Percentiles rank a stretch among this genome's conserved stretches.
Evolutionary conservation across 1,140 invertebrate genomes (phyloP).

Genomic region (Dolichoris vasculosae): DNA sequence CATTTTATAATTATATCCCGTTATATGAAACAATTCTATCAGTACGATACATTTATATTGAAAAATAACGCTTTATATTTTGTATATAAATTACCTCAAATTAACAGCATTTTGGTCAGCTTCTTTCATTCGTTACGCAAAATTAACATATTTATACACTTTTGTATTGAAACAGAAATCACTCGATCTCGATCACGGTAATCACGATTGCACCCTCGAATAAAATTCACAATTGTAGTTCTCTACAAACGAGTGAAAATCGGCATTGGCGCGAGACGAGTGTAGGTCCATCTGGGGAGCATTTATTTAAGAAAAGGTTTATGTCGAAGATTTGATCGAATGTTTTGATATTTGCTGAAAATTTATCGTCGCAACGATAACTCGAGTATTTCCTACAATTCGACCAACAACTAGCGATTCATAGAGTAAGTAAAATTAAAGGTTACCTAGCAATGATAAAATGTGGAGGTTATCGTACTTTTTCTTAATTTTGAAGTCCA

Average conservation of each 20-base stretch:
- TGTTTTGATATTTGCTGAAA: background rate
- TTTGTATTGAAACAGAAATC: background rate
- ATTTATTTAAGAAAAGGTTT: background rate
- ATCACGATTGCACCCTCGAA: background rate
- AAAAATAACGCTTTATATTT: background rate
- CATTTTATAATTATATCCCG: no score
- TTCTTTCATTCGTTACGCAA: background rate
- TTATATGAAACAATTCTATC: no score
- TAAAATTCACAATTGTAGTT: background rate
- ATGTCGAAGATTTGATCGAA: background rate
- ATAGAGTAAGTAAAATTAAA: background rate
- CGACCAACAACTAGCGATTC: background rate
- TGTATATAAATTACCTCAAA: background rate
- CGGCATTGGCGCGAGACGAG: background rate
- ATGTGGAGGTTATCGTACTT: background rate
- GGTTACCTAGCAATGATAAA: background rate
- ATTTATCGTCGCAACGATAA: no score
- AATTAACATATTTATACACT: background rate
- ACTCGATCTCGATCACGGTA: background rate
- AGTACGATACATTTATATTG: no score
- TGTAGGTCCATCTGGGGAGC: background rate
- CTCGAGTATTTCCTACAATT: background rate
- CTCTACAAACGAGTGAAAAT: background rate
- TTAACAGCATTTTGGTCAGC: background rate
- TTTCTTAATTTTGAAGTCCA: background rate